Base-by-base conservation (phyloP, 2,888 invertebrate genomes). In the Lissonota sp. region DNA sequence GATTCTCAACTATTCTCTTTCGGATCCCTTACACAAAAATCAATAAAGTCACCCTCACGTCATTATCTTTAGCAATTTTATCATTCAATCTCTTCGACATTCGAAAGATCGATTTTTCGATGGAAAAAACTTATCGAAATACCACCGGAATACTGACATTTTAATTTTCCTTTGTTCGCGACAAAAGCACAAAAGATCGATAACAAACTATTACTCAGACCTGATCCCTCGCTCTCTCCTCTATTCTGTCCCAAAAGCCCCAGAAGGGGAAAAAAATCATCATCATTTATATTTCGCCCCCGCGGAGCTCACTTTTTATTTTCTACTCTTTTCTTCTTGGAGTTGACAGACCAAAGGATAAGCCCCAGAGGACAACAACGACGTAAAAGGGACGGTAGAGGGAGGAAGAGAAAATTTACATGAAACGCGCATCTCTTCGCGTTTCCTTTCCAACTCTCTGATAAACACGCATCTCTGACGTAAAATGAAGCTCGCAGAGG, bases 1-100 rank as follows among this genome's bases (percentile, higher is more conserved):
- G 84, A 57, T 60, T 80, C 80, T 79, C 84, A 82, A 82, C 73
- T 63, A 39, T 51, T 6, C n/a, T 8, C n/a, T 14, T 7, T 58
- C 1, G 16, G 26, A 70, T 58, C n/a, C 4, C 37, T n/a, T 5
- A 5, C 8, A 16, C 1, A 26, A 26, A 26, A 26, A 2, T 26
- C 26, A 26, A 26, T 26, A 26, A 26, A 26, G 3, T 26, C 26
- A 1, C 3, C 26, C 26, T 26, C 26, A 1, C 26, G 3, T 3
- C 3, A 26, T 26, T 26, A 2, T 1, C 26, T 26, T 26, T 2
- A 2, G 1, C 26, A 26, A 26, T 26, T 26, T 26, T 26, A 26
- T 26, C 26, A 26, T 26, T 26, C 26, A 26, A 26, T 26, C 26
- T 26, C 3, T 26, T 26, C 26, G 26, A 26, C 26, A 26, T 26